Evolutionary conservation across 1,140 invertebrate species (phyloP), one percentile per base, ranked within the genome.

Genomic region (Lineus longissimus): DNA sequence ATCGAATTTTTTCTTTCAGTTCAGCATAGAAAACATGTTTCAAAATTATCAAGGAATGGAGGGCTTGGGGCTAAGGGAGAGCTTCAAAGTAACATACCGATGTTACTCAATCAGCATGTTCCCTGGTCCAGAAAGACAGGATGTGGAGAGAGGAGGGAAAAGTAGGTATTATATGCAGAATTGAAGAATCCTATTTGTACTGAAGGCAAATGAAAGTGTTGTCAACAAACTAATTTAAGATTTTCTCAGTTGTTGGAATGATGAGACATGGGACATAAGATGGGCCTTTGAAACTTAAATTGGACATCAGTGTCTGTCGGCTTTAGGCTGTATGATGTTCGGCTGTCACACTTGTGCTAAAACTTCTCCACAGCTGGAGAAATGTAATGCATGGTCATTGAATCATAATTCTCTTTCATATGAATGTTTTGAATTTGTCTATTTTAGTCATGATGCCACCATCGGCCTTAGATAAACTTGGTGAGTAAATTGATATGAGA

Each of bases 111-210:
- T 97, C 0, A 94, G 93, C 0, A 96, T 98, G 94, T 81, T 97
- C 47, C 92, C 93, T 36, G 93, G 93, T 63, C 93, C 92, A 76
- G 94, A 97, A 71, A 85, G 94, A 67, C 88, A 92, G 75, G 93
- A 97, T 83, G 93, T 98, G n/a, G 95, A 98, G 85, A 87, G 91
- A 74, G 95, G 95, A 73, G 95, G 95, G 71, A 98, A 98, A 88
- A 98, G 93, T 95, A 85, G 85, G 86, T 77, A 65, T n/a, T n/a
- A n/a, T n/a, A n/a, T n/a, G 15, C n/a, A 62, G 56, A 36, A 15
- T 17, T 55, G 51, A 56, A 22, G 11, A 56, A n/a, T 13, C 17
- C 7, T 13, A 56, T 36, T 58, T 15, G 15, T 55, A 23, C 13
- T 25, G 11, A 13, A 15, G 15, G 11, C 13, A 55, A 55, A 11